A percentile compares a stretch with the other conserved stretches of the same genome.
These are phyloP conservation scores for Aplocera efformata DNA, from an alignment of 2,888 invertebrate species.

Conservation along the genomic window DNA sequence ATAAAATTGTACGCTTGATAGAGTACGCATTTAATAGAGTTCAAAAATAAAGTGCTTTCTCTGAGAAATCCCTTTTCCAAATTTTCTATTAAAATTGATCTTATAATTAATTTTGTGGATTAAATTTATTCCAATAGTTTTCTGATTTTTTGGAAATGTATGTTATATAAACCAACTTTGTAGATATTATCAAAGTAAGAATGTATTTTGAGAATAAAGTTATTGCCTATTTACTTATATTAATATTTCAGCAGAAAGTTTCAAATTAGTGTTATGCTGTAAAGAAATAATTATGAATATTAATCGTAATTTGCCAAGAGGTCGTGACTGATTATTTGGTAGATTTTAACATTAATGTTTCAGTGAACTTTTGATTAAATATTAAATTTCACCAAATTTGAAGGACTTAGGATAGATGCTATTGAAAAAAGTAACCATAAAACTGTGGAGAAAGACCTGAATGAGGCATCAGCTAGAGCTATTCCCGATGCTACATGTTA, in stretches of 20 bases:
- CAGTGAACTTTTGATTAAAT: too few relatives aligned
- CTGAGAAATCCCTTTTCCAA: constrained; percentile 5
- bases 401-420: too few relatives aligned
- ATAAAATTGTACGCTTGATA: too few relatives aligned
- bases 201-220: constrained; percentile 62
- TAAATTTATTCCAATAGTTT: constrained; percentile 27
- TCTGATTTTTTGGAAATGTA: constrained; percentile 26
- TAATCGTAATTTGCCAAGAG: constrained; percentile 61
- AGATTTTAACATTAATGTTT: too few relatives aligned
- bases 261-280: constrained; percentile 71
- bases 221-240: constrained; percentile 50
- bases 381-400: too few relatives aligned
- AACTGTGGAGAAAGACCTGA: too few relatives aligned
- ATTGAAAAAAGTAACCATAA: too few relatives aligned
- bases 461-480: too few relatives aligned
- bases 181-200: constrained; percentile 51
- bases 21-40: neutral
- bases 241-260: constrained; percentile 67
- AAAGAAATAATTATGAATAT: constrained; percentile 56
- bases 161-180: constrained; percentile 34
- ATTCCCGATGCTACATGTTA: too few relatives aligned
- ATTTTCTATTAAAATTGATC: too few relatives aligned
- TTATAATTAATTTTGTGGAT: constrained; percentile 6
- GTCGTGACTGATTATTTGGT: constrained; percentile 15
- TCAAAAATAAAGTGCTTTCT: constrained; percentile 7